A percentile compares a stretch with the other conserved stretches of the same genome.
These are phyloP conservation scores for Chelonia mydas DNA, from an alignment of 2,797 vertebrate species.

Conservation along the genomic window DNA sequence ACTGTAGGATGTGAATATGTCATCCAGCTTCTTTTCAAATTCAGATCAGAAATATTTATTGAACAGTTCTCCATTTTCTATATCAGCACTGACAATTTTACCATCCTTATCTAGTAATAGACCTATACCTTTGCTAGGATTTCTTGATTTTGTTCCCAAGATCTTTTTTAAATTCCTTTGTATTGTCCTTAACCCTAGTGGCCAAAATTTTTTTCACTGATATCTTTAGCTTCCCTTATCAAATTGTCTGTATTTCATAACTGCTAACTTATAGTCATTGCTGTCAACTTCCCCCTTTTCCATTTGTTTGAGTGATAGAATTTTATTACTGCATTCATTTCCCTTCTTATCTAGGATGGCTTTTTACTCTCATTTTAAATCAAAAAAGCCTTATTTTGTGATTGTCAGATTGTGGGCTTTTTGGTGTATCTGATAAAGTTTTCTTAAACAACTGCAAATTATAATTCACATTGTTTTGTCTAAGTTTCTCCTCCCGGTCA, in stretches of 20 bases:
- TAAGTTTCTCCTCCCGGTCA: neutral
- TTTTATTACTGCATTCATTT: no score
- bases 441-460: neutral
- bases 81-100: neutral
- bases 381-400: neutral
- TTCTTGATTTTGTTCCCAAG: neutral
- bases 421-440: neutral
- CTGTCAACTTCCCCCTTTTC: neutral
- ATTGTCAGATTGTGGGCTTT: neutral
- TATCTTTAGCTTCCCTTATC: neutral
- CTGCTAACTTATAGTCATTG: neutral
- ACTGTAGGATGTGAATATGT: neutral
- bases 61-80: neutral
- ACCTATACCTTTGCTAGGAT: neutral
- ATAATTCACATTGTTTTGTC: neutral
- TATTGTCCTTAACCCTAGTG: neutral
- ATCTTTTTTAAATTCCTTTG: neutral
- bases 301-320: neutral
- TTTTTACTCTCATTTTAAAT: neutral
- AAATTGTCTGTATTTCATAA: neutral
- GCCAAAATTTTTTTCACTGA: fast-evolving
- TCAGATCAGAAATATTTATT: neutral
- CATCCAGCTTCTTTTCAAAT: neutral
- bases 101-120: neutral
- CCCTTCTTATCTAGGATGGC: neutral